Conservation (phyloP, 2,888 invertebrate species). For the Panzeria rudis region DNA sequence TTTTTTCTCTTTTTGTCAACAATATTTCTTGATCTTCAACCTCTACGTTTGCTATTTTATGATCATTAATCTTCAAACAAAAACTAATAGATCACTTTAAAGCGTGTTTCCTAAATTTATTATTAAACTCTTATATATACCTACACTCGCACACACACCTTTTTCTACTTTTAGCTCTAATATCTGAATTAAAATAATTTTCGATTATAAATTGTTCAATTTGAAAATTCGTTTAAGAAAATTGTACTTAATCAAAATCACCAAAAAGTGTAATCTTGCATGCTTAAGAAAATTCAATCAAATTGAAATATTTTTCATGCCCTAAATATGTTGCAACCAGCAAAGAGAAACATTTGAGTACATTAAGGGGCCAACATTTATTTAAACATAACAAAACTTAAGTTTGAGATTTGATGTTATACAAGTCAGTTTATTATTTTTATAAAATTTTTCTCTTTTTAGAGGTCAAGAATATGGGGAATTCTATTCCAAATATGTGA, state of each 20-base stretch:
- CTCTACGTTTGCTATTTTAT: conserved; percentile 9
- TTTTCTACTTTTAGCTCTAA: conserved; percentile 11
- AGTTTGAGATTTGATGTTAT: no score
- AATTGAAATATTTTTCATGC: conserved; percentile 64
- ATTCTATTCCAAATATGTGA: no score
- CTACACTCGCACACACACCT: conserved; percentile 1
- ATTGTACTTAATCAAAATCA: conserved; percentile 60
- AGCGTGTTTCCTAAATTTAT: conserved; percentile 34
- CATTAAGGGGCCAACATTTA: neutral
- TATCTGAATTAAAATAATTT: conserved; percentile 20
- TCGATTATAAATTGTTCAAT: conserved; percentile 54
- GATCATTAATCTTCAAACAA: conserved; percentile 51
- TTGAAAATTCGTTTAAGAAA: conserved; percentile 55
- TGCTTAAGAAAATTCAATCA: conserved; percentile 62
- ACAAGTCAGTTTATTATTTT: no score
- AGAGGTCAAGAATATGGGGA: no score
- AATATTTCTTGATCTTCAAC: neutral
- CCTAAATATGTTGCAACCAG: conserved; percentile 45
- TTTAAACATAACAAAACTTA: no score
- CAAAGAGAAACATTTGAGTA: conserved; percentile 15
- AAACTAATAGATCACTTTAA: conserved; percentile 45
- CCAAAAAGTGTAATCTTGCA: conserved; percentile 54
- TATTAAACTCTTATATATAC: neutral
- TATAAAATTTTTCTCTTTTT: no score
- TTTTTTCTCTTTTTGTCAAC: neutral